Base-by-base conservation (phyloP, 2,113 vertebrate genomes). In the Macaca nemestrina region DNA sequence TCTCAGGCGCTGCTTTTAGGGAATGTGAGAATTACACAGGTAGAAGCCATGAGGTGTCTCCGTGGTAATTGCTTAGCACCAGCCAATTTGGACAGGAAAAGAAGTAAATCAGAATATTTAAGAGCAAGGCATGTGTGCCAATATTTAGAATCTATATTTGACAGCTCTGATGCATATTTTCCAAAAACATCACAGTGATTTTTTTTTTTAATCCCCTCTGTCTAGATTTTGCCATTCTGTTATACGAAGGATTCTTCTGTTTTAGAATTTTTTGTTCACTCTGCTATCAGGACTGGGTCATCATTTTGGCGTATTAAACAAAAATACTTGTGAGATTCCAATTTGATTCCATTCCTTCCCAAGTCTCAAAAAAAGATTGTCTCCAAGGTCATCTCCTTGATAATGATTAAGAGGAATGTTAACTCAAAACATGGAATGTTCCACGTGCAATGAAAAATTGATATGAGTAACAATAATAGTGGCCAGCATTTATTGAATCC, bases 81-180 rank as follows among this genome's bases (percentile, higher is more conserved):
- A 64, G 83, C 84, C 84, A 82, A 88, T 40, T 95, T 79, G 75
- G 97, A 97, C 98, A 97, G 94, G 84, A 91, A 98, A 98, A 97
- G 61, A 96, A 55, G 57, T 23, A 86, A 85, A 88, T 95, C 68
- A 88, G 72, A 78, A 0, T 0, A 96, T 97, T 80, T 97, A 97
- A 96, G 89, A 91, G 87, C 97, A 98, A 98, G 96, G 79, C 82
- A 93, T n/a, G 20, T 52, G 57, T 93, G 91, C 59, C 81, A 90
- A 76, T 95, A 97, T 97, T 96, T 94, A 90, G 83, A 64, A 67
- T 55, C 92, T 84, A 5, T 89, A 83, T 79, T 89, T 96, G 95
- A 94, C 72, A 97, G 90, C 64, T 90, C 96, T 55, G 89, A 96
- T 94, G 80, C 32, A 97, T 93, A 96, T 92, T 96, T 93, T 86